phyloP scores from a whole-genome alignment of 2,797 vertebrate genomes.

The Cercopithecus petaurista region DNA sequence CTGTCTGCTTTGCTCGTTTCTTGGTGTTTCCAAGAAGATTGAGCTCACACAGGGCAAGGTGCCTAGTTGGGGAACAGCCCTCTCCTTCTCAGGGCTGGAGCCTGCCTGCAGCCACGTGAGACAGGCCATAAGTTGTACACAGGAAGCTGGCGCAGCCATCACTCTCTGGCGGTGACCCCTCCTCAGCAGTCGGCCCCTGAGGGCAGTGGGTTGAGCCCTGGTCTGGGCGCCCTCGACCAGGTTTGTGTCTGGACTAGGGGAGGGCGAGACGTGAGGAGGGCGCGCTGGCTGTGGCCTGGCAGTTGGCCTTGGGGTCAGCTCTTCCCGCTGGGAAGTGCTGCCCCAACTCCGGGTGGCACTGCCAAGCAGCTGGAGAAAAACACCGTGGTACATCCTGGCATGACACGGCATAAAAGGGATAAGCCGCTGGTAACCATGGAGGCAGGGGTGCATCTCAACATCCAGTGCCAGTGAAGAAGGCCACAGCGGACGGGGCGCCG shows the following conservation, averaged over 20 bases:
- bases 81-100: too few species aligned
- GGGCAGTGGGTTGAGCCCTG: not conserved
- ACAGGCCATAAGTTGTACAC: too few species aligned
- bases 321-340: not conserved
- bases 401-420: not conserved
- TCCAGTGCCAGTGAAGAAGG: not conserved
- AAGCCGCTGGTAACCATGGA: not conserved
- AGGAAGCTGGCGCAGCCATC: too few species aligned
- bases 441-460: not conserved
- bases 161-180: too few species aligned
- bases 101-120: too few species aligned
- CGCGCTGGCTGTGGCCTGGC: not conserved
- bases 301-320: not conserved
- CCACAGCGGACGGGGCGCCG: not conserved
- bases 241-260: not conserved
- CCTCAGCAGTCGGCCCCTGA: not conserved
- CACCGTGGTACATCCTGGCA: not conserved
- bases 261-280: rapidly evolving
- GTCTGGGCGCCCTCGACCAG: not conserved
- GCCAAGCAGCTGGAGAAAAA: not conserved
- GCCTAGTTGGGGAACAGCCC: not conserved
- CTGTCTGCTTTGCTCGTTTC: not conserved
- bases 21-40: not conserved
- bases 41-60: not conserved
- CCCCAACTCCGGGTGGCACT: not conserved